A percentile compares a stretch with the other conserved stretches of the same genome.
Evolutionary conservation across 1,140 invertebrate species (phyloP).

Genomic region (Thaumatotibia leucotreta): DNA sequence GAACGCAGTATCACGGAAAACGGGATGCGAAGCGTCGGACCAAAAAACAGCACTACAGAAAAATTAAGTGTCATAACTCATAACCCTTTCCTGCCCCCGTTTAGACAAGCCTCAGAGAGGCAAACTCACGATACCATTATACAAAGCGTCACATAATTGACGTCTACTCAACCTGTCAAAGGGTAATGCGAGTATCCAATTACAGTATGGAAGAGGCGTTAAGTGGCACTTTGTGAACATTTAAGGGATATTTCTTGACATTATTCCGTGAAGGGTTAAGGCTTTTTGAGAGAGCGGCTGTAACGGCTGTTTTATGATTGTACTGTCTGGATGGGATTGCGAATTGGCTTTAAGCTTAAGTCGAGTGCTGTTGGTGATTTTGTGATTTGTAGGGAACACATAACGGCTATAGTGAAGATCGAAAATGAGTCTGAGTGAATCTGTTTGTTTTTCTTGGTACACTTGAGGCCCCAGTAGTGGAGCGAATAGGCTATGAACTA

Average conservation of each 20-base stretch:
- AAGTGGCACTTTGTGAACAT: constrained; percentile 26
- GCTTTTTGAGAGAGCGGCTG: constrained; percentile 2
- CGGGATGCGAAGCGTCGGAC: neutral
- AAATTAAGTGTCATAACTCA: constrained; percentile 5
- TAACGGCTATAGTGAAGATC: no score
- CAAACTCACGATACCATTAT: constrained; percentile 8
- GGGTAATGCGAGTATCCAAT: constrained; percentile 35
- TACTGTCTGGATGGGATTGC: neutral
- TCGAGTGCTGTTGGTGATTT: neutral
- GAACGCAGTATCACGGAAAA: no score
- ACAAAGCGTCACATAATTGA: constrained; percentile 30
- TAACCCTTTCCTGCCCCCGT: neutral
- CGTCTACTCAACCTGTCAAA: constrained; percentile 36
- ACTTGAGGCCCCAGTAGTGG: no score
- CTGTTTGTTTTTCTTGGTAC: no score
- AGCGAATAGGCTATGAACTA: no score
- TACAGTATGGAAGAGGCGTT: constrained; percentile 23
- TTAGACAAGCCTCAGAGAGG: neutral
- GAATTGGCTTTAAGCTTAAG: neutral
- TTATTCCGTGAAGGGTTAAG: constrained; percentile 21
- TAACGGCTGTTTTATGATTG: constrained; percentile 10
- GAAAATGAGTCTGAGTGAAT: no score
- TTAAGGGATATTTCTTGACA: constrained; percentile 24
- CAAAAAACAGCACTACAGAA: neutral
- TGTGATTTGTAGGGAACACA: neutral